Evolutionary conservation across 2,888 invertebrate species (phyloP).

Genomic region (Stenolophus ochropezus): DNA sequence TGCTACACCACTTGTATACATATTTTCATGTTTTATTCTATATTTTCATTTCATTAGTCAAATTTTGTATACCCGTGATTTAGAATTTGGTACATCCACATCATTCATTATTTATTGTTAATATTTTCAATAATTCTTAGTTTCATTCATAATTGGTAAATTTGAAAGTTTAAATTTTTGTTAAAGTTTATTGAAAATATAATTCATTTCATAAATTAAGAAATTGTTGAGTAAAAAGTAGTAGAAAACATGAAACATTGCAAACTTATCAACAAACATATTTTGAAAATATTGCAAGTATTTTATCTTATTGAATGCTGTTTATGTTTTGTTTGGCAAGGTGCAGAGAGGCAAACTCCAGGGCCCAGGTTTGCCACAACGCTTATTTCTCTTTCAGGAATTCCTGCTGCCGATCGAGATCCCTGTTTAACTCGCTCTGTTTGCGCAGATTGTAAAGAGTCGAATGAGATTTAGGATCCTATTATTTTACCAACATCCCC

Average conservation of each 20-base stretch:
- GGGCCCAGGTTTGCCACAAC: constrained; percentile 55
- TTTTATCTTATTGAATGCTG: constrained; percentile 51
- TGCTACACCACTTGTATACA: constrained; percentile 62
- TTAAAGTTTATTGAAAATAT: constrained; percentile 4
- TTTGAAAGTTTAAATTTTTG: background rate
- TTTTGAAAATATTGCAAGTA: constrained; percentile 46
- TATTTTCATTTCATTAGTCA: constrained; percentile 31
- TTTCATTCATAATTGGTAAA: background rate
- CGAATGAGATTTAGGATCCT: constrained; percentile 53
- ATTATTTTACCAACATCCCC: constrained; percentile 48
- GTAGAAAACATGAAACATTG: constrained; percentile 22
- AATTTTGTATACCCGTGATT: constrained; percentile 60
- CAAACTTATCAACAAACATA: constrained; percentile 45
- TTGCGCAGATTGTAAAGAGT: constrained; percentile 45
- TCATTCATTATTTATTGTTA: constrained; percentile 51
- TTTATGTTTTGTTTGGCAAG: constrained; percentile 57
- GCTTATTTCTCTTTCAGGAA: constrained; percentile 53
- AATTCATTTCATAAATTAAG: constrained; percentile 19
- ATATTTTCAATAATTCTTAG: constrained; percentile 48
- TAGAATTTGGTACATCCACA: constrained; percentile 51
- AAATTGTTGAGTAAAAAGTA: constrained; percentile 24
- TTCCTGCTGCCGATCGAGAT: constrained; percentile 49
- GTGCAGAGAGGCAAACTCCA: constrained; percentile 47
- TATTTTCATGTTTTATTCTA: constrained; percentile 35
- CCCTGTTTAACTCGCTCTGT: constrained; percentile 56